Conservation (phyloP, 2,113 vertebrate genomes). For the Phalacrocorax aristotelis region DNA sequence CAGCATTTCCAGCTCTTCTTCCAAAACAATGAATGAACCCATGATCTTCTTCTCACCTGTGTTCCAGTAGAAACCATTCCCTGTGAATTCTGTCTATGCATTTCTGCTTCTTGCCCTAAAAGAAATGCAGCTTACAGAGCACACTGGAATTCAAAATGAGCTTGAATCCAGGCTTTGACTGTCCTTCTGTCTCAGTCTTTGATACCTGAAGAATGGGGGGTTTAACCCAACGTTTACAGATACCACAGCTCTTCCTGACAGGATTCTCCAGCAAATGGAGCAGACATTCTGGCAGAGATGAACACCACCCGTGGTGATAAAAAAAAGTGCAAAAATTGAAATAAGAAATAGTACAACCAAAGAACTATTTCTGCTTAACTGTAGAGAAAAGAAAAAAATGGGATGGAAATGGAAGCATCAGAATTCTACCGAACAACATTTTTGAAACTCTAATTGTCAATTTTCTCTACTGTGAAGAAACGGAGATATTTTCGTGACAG, state of each 20-base stretch:
- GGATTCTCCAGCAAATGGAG: not conserved
- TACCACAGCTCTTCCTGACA: not conserved
- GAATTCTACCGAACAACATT: not conserved
- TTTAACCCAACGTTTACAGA: not conserved
- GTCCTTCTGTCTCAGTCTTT: not conserved
- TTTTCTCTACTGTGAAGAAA: not conserved
- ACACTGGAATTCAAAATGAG: not conserved
- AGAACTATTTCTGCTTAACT: not conserved
- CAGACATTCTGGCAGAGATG: not conserved
- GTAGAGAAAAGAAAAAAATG: not conserved
- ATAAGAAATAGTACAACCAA: not conserved
- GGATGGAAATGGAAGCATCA: not conserved
- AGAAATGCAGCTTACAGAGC: not conserved
- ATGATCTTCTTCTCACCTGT: not conserved
- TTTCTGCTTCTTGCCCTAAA: not conserved
- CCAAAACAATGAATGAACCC: not conserved
- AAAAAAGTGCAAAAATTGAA: not conserved
- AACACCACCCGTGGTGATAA: not conserved
- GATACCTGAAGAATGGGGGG: not conserved
- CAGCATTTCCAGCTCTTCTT: not conserved
- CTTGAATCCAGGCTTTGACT: not conserved
- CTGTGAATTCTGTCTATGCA: not conserved
- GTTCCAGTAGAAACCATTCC: not conserved
- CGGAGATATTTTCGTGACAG: not conserved
- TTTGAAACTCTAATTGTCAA: not conserved